Evolutionary conservation across 2,888 invertebrate genomes (phyloP).

Genomic region (Mystacides longicornis): DNA sequence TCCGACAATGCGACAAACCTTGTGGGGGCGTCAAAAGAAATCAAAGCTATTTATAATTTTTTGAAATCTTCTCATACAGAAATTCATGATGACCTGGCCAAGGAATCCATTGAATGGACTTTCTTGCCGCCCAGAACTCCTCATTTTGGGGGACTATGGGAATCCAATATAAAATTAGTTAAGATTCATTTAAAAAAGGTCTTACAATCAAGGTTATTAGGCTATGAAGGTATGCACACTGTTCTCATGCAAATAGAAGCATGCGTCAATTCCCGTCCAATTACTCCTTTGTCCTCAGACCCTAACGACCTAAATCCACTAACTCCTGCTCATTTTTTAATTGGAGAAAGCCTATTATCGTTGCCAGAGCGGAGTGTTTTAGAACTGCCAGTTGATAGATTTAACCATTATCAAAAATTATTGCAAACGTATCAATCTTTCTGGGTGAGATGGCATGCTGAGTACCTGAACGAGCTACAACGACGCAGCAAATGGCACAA

Average conservation of each 20-base stretch:
- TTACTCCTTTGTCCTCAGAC: not conserved
- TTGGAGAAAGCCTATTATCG: not conserved
- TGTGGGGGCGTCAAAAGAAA: too few relatives aligned
- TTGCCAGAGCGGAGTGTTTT: constrained; percentile 1
- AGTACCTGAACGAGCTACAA: not conserved
- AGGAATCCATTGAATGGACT: not conserved
- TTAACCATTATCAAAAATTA: not conserved
- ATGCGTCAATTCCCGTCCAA: not conserved
- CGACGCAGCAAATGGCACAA: constrained; percentile 1
- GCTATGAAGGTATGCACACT: not conserved
- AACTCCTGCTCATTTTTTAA: not conserved
- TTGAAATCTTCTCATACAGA: not conserved
- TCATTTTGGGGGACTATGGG: too few relatives aligned
- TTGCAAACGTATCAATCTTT: not conserved
- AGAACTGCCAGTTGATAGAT: not conserved
- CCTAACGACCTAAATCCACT: not conserved
- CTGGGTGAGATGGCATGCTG: not conserved
- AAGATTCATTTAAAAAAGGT: constrained; percentile 3
- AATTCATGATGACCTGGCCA: not conserved
- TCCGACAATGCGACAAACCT: not conserved
- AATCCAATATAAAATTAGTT: too few relatives aligned
- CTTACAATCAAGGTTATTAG: constrained; percentile 1
- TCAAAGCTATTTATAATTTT: not conserved
- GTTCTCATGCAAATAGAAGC: not conserved
- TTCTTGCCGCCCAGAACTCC: too few relatives aligned